Percentiles rank a stretch among this genome's conserved stretches.
Conservation (phyloP, 2,113 vertebrate species). For the Tylochromis polylepis region DNA sequence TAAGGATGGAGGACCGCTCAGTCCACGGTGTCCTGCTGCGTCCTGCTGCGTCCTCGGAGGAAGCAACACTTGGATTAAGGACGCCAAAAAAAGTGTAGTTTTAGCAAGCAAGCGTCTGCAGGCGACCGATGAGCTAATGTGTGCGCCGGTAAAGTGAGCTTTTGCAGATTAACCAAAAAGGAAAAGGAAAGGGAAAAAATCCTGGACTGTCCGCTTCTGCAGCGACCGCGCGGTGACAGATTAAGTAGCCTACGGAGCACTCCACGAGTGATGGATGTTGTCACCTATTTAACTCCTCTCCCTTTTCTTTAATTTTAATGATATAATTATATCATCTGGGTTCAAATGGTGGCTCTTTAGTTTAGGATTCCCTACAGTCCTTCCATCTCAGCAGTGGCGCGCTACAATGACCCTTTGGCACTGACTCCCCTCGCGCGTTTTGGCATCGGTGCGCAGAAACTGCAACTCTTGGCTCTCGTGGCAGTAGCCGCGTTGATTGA, state of each 20-base stretch:
- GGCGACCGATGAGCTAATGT: not conserved
- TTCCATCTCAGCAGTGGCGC: slow-evolving; percentile 57
- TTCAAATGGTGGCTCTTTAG: slow-evolving; percentile 30
- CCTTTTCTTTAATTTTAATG: slow-evolving; percentile 12
- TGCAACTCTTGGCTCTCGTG: slow-evolving; percentile 72
- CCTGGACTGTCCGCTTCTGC: slow-evolving; percentile 58
- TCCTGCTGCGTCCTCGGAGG: slow-evolving; percentile 32
- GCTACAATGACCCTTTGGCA: slow-evolving; percentile 73
- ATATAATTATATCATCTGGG: slow-evolving; percentile 27
- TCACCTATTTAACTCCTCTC: slow-evolving; percentile 10
- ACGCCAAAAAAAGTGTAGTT: slow-evolving; percentile 43
- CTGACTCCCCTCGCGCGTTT: slow-evolving; percentile 70
- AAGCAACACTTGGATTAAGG: slow-evolving; percentile 57
- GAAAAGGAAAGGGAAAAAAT: slow-evolving; percentile 1
- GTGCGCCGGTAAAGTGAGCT: slow-evolving; percentile 10
- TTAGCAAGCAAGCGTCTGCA: slow-evolving; percentile 4
- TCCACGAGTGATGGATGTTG: slow-evolving; percentile 29
- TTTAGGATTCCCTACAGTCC: slow-evolving; percentile 61
- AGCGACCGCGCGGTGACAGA: slow-evolving; percentile 43
- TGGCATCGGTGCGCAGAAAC: slow-evolving; percentile 67
- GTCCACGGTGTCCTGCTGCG: slow-evolving; percentile 46
- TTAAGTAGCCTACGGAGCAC: slow-evolving; percentile 22
- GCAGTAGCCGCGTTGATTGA: slow-evolving; percentile 61
- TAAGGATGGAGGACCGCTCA: slow-evolving; percentile 26
- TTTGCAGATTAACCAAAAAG: slow-evolving; percentile 3